phyloP scores from a whole-genome alignment of 2,113 vertebrate genomes.

The Centrocercus urophasianus region DNA sequence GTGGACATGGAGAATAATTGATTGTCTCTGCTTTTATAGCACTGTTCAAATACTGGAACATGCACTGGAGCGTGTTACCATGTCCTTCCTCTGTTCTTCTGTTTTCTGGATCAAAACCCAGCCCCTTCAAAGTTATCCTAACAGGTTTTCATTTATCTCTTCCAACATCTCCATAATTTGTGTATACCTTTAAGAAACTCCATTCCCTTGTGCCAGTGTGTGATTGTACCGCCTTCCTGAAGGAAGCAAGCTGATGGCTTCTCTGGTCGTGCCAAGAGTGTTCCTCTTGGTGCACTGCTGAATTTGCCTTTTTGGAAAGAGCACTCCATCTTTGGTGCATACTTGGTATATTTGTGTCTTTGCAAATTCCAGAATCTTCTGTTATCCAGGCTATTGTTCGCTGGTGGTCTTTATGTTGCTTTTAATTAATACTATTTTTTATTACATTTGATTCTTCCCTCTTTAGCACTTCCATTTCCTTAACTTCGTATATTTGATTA shows the following conservation, averaged over 20 bases:
- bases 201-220: neutral
- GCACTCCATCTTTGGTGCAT: neutral
- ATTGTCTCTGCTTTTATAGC: neutral
- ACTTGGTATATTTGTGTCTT: neutral
- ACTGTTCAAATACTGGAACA: neutral
- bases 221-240: neutral
- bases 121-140: neutral
- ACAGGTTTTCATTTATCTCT: neutral
- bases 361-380: neutral
- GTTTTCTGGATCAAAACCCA: neutral
- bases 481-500: neutral
- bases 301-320: neutral
- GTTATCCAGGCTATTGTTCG: neutral
- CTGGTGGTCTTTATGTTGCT: fast-evolving
- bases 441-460: neutral
- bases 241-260: neutral
- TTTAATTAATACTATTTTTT: neutral
- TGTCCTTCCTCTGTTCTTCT: neutral
- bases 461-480: neutral
- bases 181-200: neutral
- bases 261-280: neutral
- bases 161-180: neutral
- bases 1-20: neutral
- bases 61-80: neutral
- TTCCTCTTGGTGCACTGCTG: neutral